Base-by-base conservation (phyloP, 2,113 vertebrate species). In the Bos taurus region DNA sequence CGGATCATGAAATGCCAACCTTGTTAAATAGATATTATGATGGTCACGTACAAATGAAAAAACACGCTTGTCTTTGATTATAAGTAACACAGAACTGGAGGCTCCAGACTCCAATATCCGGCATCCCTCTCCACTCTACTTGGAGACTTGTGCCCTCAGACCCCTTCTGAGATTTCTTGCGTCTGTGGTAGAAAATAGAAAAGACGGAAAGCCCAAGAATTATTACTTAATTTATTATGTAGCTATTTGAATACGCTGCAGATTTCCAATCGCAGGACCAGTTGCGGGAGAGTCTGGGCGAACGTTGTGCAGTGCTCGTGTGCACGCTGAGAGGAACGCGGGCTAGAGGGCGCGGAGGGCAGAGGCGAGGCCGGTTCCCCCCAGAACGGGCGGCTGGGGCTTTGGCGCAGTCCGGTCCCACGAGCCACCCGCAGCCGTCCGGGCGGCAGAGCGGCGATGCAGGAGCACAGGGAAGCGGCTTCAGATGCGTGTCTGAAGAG, bases 371-470 rank as follows among this genome's bases (percentile, higher is more conserved):
- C 26, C 4, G 7, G 6, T 56, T n/a, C 12, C 43, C 7, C 16
- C 28, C 0, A 1, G n/a, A n/a, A 30, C 5, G 0, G 7, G 43
- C 2, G 5, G 8, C 56, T 0, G n/a, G 16, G 9, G 50, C 40
- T 40, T 2, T 1, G 4, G 50, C 9, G 1, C 19, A 6, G 74
- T 30, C 17, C 30, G 2, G 0, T 15, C 8, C 1, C 0, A 28
- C 0, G 46, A 80, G 50, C 30, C 19, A 30, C 36, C 48, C 0
- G 26, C 67, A n/a, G 59, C 46, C 46, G n/a, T 25, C 23, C 3
- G 6, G 1, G 14, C 3, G 36, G 71, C 5, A 14, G 48, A 8
- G 30, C 33, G 15, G 5, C 36, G 19, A 6, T 28, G 5, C 85
- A 19, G 7, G 43, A 74, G 19, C 71, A 10, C 78, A 14, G 25